Conservation (phyloP, 2,113 vertebrate species). For the Ptychochromis oligacanthus region DNA sequence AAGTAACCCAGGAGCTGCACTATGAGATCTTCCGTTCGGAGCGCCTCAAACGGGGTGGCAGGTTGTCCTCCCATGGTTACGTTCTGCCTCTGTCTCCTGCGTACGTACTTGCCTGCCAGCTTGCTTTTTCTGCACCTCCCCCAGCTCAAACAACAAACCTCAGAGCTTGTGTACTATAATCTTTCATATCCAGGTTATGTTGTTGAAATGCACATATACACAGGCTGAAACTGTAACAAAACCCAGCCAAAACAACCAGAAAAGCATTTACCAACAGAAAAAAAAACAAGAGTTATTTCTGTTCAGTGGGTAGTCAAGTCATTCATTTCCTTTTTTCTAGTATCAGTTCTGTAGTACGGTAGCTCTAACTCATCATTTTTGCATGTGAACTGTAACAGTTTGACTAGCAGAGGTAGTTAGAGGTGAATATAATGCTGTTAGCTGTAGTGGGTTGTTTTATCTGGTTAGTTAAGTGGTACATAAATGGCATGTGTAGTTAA, state of each 20-base stretch:
- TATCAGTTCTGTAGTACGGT: conserved; percentile 26
- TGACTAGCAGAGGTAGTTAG: not conserved
- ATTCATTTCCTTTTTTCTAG: conserved; percentile 6
- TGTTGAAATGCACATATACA: not conserved
- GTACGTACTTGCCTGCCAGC: conserved; percentile 74
- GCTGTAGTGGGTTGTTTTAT: not conserved
- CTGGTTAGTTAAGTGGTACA: not conserved
- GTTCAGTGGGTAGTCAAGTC: not conserved
- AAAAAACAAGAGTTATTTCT: not conserved
- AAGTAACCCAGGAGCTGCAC: conserved; percentile 98
- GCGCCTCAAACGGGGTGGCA: conserved; percentile 94
- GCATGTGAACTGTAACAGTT: conserved; percentile 33
- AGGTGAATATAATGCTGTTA: not conserved
- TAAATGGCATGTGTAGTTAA: conserved; percentile 19
- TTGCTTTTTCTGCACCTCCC: conserved; percentile 73
- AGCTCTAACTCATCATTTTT: conserved; percentile 40
- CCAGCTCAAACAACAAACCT: conserved; percentile 46
- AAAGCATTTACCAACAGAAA: not conserved
- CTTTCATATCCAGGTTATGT: not conserved
- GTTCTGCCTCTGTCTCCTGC: conserved; percentile 80
- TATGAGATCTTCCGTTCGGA: conserved; percentile 99
- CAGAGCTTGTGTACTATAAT: not conserved
- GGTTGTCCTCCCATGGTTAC: conserved; percentile 85
- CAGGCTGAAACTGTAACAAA: not conserved
- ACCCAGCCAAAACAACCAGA: not conserved